Base-by-base conservation (phyloP, 2,113 vertebrate genomes). In the Sinocyclocheilus grahami region DNA sequence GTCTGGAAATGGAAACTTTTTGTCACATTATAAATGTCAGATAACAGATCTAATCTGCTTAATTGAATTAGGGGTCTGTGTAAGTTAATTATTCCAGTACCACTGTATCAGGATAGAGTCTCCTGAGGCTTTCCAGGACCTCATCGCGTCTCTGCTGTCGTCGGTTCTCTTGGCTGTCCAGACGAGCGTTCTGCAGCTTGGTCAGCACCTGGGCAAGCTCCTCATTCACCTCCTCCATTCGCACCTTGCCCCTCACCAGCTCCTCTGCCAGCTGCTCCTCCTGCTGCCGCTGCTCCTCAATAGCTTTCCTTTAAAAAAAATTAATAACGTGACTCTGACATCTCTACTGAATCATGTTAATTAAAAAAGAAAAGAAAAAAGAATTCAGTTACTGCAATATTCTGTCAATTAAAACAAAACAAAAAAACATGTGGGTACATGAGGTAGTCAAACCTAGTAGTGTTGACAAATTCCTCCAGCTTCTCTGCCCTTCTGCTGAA, bases 111-210 rank as follows among this genome's bases (percentile, higher is more conserved):
- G 98, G 96, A 88, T 95, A 97, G 0, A 97, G 94, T 79, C 96
- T 95, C 87, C 89, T 94, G 11, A 99, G 95, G 86, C 90, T 95
- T 30, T 97, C 96, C 16, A 99, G 90, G 71, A 96, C 86, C 88
- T 98, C 97, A 20, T 96, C 95, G 90, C 93, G 96, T 91, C 90
- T 96, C 88, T 94, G 95, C 86, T 97, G 95, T 0, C 95, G 91
- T 27, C 85, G 95, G 67, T 95, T 96, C 87, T 99, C 98, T 0
- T 97, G 96, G 53, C 79, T 95, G 78, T 99, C 97, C 20, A 98
- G 93, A 24, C 90, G 93, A 46, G 97, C 98, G 33, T 93, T 96
- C 60, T 96, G 94, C 77, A 99, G 90, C 16, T 98, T 96, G 78
- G 87, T 91, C 87, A 92, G 89, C 72, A 96, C 92, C 90, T 87